Evolutionary conservation across 2,113 vertebrate species (phyloP).

Genomic region (Saguinus imperator): DNA sequence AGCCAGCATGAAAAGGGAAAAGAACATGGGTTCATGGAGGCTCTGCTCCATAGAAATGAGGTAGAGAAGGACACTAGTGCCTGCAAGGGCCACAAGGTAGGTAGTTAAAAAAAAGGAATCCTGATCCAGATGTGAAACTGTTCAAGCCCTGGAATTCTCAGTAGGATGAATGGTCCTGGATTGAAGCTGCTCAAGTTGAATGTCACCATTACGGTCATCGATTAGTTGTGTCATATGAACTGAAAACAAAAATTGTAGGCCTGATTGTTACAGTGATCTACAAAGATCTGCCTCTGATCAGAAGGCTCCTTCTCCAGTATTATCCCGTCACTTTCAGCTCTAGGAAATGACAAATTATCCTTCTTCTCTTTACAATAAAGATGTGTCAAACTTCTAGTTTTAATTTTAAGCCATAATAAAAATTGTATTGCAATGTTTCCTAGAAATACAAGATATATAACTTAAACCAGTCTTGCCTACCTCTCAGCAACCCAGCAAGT

Average conservation of each 20-base stretch:
- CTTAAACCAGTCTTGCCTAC: neutral
- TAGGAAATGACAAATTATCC: neutral
- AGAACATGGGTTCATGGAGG: conserved; percentile 51
- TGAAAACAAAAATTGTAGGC: conserved; percentile 30
- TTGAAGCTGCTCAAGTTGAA: conserved; percentile 36
- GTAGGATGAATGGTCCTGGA: neutral
- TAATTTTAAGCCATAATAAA: neutral
- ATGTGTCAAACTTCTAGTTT: neutral
- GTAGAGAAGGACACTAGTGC: conserved; percentile 38
- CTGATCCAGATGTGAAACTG: neutral
- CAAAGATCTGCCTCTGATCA: neutral
- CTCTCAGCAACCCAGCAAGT: neutral
- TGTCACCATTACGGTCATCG: neutral
- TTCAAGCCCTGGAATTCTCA: conserved; percentile 48
- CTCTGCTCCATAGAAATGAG: neutral
- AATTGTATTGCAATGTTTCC: neutral
- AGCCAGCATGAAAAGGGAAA: conserved; percentile 49
- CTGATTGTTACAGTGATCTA: neutral
- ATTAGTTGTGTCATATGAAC: neutral
- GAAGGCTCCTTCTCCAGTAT: neutral
- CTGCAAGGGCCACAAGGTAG: neutral
- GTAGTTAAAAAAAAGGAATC: conserved; percentile 34
- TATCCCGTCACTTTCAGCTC: neutral
- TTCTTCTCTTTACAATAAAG: neutral
- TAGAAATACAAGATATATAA: neutral